Conservation (phyloP, 2,888 invertebrate genomes). For the Chaetogeoica ovagalla region DNA sequence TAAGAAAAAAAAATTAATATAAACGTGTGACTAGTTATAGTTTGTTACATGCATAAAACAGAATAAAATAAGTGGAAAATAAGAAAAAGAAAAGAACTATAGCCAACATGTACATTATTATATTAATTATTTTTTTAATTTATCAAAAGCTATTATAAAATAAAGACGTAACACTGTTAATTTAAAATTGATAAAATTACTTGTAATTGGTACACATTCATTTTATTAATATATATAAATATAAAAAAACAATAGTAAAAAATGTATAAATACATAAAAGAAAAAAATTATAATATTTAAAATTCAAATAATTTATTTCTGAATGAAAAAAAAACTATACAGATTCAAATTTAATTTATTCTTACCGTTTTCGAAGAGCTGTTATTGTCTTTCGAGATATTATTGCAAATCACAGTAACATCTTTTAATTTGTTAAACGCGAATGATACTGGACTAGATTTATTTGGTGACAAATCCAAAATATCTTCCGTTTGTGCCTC, state of each 20-base stretch:
- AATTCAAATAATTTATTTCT: slow-evolving; percentile 8
- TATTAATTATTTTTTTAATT: slow-evolving; percentile 38
- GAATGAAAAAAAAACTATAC: slow-evolving; percentile 27
- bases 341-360: slow-evolving; percentile 45
- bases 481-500: slow-evolving; percentile 29
- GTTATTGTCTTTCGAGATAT: slow-evolving; percentile 27
- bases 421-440: slow-evolving; percentile 39
- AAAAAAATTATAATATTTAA: slow-evolving; percentile 19
- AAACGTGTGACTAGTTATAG: slow-evolving; percentile 24
- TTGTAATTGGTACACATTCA: slow-evolving; percentile 20
- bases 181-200: slow-evolving; percentile 20
- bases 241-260: slow-evolving; percentile 13
- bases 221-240: slow-evolving; percentile 28
- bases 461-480: slow-evolving; percentile 46
- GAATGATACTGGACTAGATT: slow-evolving; percentile 17
- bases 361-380: slow-evolving; percentile 46
- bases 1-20: not conserved
- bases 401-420: slow-evolving; percentile 46
- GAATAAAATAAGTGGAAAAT: slow-evolving; percentile 48
- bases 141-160: slow-evolving; percentile 39
- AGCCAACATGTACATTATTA: slow-evolving; percentile 48
- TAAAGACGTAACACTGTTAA: slow-evolving; percentile 24
- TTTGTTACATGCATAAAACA: slow-evolving; percentile 47
- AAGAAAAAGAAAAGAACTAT: slow-evolving; percentile 48
- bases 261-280: slow-evolving; percentile 27